A percentile compares a stretch with the other conserved stretches of the same genome.
Conservation (phyloP, 2,888 invertebrate species). For the Thyatira batis region DNA sequence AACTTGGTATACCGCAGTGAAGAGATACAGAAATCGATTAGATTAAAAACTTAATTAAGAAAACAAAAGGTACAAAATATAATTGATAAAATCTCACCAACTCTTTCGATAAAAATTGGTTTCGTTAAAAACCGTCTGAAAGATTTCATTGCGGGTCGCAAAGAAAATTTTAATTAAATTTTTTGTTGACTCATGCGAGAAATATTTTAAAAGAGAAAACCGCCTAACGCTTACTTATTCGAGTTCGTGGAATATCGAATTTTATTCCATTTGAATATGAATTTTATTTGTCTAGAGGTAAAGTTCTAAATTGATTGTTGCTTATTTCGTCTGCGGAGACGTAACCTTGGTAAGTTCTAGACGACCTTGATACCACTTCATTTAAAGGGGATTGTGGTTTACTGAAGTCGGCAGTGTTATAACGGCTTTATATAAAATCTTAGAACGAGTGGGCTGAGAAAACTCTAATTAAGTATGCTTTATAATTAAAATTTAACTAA, state of each 20-base stretch:
- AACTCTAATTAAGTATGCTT: constrained; percentile 8
- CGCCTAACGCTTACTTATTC: background rate
- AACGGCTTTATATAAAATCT: constrained; percentile 17
- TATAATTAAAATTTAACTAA: constrained; percentile 20
- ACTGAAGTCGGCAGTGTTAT: constrained; percentile 22
- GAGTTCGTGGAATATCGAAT: background rate
- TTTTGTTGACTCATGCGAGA: background rate
- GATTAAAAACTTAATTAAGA: too few relatives aligned
- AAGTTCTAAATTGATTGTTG: background rate
- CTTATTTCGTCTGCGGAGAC: background rate
- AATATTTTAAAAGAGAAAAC: background rate
- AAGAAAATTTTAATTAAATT: background rate
- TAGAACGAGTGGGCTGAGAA: constrained; percentile 10
- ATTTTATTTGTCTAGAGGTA: background rate
- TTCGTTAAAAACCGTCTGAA: background rate
- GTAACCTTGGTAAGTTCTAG: constrained; percentile 25
- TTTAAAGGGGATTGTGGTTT: constrained; percentile 21
- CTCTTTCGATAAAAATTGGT: background rate
- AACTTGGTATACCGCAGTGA: too few relatives aligned
- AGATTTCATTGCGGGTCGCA: background rate
- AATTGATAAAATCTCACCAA: background rate
- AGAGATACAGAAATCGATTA: too few relatives aligned
- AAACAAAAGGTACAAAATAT: background rate
- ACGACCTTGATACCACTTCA: constrained; percentile 28
- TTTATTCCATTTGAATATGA: background rate